These are phyloP conservation scores for Lucinisca nassula DNA, from an alignment of 2,888 invertebrate species.

Conservation along the genomic window DNA sequence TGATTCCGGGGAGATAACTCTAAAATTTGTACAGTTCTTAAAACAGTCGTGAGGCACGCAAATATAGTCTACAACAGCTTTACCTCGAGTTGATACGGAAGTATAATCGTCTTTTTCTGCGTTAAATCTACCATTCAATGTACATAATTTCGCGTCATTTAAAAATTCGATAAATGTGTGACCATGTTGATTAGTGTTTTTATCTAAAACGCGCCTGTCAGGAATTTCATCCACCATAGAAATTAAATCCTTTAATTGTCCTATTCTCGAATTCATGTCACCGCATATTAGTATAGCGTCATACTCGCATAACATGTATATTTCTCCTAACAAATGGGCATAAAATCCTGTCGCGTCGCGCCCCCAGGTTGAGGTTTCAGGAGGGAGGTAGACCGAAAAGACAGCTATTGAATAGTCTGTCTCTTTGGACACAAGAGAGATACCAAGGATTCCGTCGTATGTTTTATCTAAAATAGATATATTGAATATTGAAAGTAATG, in stretches of 20 bases:
- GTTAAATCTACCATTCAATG: constrained; percentile 29
- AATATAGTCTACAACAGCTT: constrained; percentile 4
- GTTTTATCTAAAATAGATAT: too few species aligned
- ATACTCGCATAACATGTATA: too few species aligned
- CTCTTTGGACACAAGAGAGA: too few species aligned
- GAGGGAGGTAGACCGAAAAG: too few species aligned
- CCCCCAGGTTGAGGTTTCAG: too few species aligned
- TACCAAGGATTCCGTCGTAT: too few species aligned
- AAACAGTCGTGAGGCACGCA: constrained; percentile 14
- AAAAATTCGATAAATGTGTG: constrained; percentile 33
- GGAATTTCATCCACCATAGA: neutral
- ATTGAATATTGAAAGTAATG: neutral
- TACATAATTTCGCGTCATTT: constrained; percentile 24
- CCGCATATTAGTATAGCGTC: too few species aligned
- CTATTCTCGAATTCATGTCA: too few species aligned
- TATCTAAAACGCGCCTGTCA: neutral
- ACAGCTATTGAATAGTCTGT: too few species aligned
- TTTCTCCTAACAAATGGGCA: too few species aligned
- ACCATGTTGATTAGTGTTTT: constrained; percentile 22
- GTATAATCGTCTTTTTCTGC: neutral
- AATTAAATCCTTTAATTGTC: too few species aligned
- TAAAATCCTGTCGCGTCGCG: too few species aligned
- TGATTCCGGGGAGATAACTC: neutral
- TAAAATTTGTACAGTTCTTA: neutral
- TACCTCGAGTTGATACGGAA: neutral